phyloP scores from a whole-genome alignment of 2,113 vertebrate genomes.

The Pavo muticus region DNA sequence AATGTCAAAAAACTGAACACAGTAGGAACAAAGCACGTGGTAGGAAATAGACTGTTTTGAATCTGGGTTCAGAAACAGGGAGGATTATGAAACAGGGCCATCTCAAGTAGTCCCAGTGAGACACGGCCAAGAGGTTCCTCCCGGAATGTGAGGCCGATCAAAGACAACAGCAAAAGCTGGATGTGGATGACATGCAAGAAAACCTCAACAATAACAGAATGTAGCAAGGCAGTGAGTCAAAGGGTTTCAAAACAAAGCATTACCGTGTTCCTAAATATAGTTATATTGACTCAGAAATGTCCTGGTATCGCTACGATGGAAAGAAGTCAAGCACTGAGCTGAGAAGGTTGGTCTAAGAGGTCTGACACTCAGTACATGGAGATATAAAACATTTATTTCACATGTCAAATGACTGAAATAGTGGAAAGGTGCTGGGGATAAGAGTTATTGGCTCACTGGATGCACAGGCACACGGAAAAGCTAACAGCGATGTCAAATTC shows the following conservation, averaged over 20 bases:
- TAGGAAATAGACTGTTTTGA: background rate
- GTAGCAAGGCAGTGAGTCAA: background rate
- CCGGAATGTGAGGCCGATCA: background rate
- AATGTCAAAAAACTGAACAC: background rate
- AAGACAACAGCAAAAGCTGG: background rate
- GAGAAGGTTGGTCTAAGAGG: background rate
- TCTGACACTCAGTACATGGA: rapidly evolving
- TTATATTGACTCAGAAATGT: background rate
- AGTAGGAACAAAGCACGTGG: rapidly evolving
- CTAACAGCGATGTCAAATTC: background rate
- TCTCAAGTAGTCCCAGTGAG: background rate
- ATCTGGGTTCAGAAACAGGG: background rate
- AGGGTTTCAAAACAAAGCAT: background rate
- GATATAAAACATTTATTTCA: background rate
- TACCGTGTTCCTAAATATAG: background rate
- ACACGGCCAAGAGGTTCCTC: background rate
- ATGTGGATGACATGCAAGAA: rapidly evolving
- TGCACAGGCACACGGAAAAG: background rate
- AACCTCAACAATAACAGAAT: background rate
- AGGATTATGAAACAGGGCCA: background rate
- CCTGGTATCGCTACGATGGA: rapidly evolving
- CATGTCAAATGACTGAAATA: background rate
- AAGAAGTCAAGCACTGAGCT: background rate
- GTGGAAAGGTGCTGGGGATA: background rate
- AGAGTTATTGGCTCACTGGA: background rate